Base-by-base conservation (phyloP, 2,797 vertebrate species). In the Catamblyrhynchus diadema region DNA sequence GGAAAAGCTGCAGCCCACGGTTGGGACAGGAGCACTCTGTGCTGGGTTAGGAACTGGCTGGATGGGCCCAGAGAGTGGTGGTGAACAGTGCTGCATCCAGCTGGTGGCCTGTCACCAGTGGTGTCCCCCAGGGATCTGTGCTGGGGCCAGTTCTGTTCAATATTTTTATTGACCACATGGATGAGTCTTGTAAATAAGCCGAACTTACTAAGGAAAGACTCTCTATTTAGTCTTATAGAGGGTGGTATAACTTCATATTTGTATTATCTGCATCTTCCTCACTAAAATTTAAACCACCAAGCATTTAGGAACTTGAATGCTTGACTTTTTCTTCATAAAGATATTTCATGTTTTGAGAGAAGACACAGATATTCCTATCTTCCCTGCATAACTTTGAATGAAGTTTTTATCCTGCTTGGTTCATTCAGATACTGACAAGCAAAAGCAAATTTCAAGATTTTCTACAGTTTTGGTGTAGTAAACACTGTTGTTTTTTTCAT, bases 381-480 rank as follows among this genome's bases (percentile, higher is more conserved):
- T 84, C 32, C 30, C 54, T 42, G 10, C 3, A 20, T 60, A 70
- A 73, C 23, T 25, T 81, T 72, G 59, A 72, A 77, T 32, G 12
- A 88, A 9, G 3, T 47, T 72, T 93, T 42, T 77, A 75, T 72
- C 19, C 14, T 66, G 20, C 14, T 73, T 41, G 9, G 16, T 54
- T 90, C 62, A 72, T 86, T 75, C 41, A 92, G 32, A 39, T 72
- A 75, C 35, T 41, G 50, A 37, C 28, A 88, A 79, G n/a, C 28
- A 79, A 95, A 90, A 88, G 16, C 20, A 88, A 47, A 81, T 65
- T 27, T 86, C 60, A 65, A 84, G 25, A 80, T 75, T 88, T 82
- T 67, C 21, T 83, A 47, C 11, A 69, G 61, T 57, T 94, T 72
- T 51, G 42, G 30, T 88, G 7, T 77, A 78, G 61, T 74, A 78